Conservation (phyloP, 37 sponge, comb jelly and placozoan species). For the Lycopodina hypogea region DNA sequence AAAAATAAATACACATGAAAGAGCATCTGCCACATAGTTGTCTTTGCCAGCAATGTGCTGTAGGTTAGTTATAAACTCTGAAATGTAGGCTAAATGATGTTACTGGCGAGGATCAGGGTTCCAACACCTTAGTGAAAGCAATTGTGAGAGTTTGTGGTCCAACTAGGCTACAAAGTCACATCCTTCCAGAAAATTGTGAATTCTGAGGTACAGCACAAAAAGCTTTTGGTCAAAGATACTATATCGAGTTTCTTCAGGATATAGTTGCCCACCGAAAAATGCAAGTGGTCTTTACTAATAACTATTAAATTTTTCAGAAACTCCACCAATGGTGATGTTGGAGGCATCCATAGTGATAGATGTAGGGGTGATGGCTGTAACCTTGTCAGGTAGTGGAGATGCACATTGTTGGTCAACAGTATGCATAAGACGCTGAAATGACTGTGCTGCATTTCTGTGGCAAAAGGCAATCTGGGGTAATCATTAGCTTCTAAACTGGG, state of each 20-base stretch:
- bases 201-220: constrained; percentile 51
- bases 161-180: too few relatives aligned
- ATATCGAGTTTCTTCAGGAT: too few relatives aligned
- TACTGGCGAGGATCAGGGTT: too few relatives aligned
- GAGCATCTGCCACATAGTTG: constrained; percentile 66
- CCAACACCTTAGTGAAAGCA: constrained; percentile 36
- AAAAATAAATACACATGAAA: constrained; percentile 46
- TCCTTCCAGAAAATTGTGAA: constrained; percentile 61
- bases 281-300: constrained; percentile 50
- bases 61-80: too few relatives aligned
- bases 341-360: too few relatives aligned
- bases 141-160: too few relatives aligned
- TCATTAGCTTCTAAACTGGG: too few relatives aligned
- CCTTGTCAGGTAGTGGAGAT: constrained; percentile 27
- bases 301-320: too few relatives aligned
- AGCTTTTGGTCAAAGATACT: too few relatives aligned
- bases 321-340: constrained; percentile 46
- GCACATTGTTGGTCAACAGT: constrained; percentile 16
- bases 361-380: constrained; percentile 2
- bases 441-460: constrained; percentile 56
- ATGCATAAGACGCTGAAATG: constrained; percentile 61
- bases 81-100: too few relatives aligned
- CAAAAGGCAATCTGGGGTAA: too few relatives aligned
- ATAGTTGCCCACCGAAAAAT: constrained; percentile 56
- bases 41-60: too few relatives aligned